Evolutionary conservation across 2,888 invertebrate species (phyloP).

Genomic region (Leptogaster cylindrica): DNA sequence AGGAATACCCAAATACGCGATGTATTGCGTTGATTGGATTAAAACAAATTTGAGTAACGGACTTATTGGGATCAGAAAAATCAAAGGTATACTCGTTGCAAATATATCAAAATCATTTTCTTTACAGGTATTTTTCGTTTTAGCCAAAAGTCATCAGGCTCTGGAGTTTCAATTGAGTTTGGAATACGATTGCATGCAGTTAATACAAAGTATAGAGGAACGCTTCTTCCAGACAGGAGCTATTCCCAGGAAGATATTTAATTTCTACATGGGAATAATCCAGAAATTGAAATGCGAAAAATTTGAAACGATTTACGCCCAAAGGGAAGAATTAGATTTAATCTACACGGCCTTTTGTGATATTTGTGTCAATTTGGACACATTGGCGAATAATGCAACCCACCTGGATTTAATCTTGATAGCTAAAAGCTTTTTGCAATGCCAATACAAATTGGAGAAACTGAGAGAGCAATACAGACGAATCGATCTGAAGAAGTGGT

Average conservation of each 20-base stretch:
- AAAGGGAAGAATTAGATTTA: conserved; percentile 76
- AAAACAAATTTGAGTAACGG: not conserved
- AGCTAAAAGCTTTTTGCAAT: conserved; percentile 63
- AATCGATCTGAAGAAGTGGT: conserved; percentile 8
- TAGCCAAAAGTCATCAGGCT: no score
- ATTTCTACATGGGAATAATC: conserved; percentile 2
- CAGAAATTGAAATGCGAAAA: conserved; percentile 61
- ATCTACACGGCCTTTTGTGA: conserved; percentile 72
- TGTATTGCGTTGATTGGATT: not conserved
- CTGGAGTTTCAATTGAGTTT: conserved; percentile 15
- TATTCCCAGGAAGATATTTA: not conserved
- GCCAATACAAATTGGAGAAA: conserved; percentile 68
- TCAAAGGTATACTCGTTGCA: not conserved
- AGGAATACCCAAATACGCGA: not conserved
- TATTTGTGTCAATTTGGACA: conserved; percentile 72
- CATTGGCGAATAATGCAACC: conserved; percentile 69
- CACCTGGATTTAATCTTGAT: conserved; percentile 66
- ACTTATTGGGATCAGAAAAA: not conserved
- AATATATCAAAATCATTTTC: no score
- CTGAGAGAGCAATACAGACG: conserved; percentile 64
- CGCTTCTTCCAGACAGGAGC: not conserved
- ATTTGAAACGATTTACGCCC: conserved; percentile 71
- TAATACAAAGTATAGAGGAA: conserved; percentile 3
- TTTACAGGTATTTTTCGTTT: no score
- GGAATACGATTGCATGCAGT: not conserved